A percentile compares a stretch with the other conserved stretches of the same genome.
Conservation (phyloP, 23 tunicate genomes). For the Halocynthia aurantium region DNA sequence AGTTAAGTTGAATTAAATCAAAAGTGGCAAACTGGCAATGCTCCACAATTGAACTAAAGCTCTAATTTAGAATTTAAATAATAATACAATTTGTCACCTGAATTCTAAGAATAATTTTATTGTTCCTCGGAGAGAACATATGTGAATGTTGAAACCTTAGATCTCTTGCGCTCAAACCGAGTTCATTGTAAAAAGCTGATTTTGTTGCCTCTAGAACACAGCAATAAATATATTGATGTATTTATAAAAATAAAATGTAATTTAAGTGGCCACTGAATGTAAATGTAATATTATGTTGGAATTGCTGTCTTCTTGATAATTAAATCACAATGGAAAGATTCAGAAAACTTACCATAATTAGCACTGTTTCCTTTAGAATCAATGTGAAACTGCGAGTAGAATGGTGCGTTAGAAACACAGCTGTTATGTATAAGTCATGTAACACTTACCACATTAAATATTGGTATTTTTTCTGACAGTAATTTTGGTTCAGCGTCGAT, state of each 20-base stretch:
- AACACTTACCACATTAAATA: slow-evolving; percentile 17
- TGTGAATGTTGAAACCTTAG: slow-evolving; percentile 78
- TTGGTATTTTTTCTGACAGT: slow-evolving; percentile 10
- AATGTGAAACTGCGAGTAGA: slow-evolving; percentile 10
- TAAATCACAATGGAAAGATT: neutral
- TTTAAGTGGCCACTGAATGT: too few relatives aligned
- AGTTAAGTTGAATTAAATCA: too few relatives aligned
- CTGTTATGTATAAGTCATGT: neutral
- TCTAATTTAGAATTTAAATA: neutral
- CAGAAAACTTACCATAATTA: slow-evolving; percentile 13
- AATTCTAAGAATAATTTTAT: slow-evolving; percentile 50
- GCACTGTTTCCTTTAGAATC: slow-evolving; percentile 21
- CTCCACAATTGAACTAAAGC: too few relatives aligned
- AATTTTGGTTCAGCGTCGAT: neutral
- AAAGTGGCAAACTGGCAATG: too few relatives aligned
- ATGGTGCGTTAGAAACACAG: neutral
- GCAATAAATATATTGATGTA: neutral
- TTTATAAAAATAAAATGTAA: neutral
- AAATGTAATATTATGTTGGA: neutral
- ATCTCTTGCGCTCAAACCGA: slow-evolving; percentile 72
- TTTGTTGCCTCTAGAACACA: slow-evolving; percentile 47
- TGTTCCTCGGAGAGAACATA: slow-evolving; percentile 52
- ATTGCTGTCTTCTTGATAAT: neutral
- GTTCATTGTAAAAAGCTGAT: slow-evolving; percentile 55
- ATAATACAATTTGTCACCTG: slow-evolving; percentile 32